Base-by-base conservation (phyloP, 2,797 vertebrate genomes). In the Sebastes nivosus region DNA sequence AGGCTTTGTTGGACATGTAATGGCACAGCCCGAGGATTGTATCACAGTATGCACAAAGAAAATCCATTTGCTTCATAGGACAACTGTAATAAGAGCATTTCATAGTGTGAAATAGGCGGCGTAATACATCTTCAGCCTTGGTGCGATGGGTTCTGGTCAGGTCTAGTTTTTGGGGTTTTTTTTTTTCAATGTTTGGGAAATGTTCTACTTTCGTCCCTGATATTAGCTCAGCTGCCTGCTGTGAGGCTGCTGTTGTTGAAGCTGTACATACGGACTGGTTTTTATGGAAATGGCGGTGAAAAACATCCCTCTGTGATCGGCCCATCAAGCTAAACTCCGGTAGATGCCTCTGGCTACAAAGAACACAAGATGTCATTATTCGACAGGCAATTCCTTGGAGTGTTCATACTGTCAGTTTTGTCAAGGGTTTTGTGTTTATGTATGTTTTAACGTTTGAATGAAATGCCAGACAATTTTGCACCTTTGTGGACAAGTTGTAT, bases 1-100 rank as follows among this genome's bases (percentile, higher is more conserved):
- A 50, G 42, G 63, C 60, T 83, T 74, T 77, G 80, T 70, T 22
- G 81, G 66, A 72, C 87, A 71, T 87, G 74, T 71, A 84, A 87
- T 88, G 86, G 82, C 82, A 91, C 68, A 76, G 63, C 25, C 72
- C 22, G 61, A 75, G 70, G 86, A 88, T 83, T 79, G 65, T 80
- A 67, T 86, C 77, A 77, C 73, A 82, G 59, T 22, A 50, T 72
- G 24, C 64, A 86, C 75, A 89, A 87, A 88, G 79, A 61, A 91
- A 86, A 89, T 84, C 78, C 60, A 90, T 88, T 86, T 79, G 54
- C 77, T 69, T 74, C 74, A 75, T 67, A 27, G 70, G 46, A 83
- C 58, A 71, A 77, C 77, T 67, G 61, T 70, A 82, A 82, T 59
- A 79, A 77, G 36, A 75, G 61, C 72, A 75, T 90, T 81, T 71